These are phyloP conservation scores for Poecilia latipinna DNA, from an alignment of 2,113 vertebrate genomes.

Conservation along the genomic window DNA sequence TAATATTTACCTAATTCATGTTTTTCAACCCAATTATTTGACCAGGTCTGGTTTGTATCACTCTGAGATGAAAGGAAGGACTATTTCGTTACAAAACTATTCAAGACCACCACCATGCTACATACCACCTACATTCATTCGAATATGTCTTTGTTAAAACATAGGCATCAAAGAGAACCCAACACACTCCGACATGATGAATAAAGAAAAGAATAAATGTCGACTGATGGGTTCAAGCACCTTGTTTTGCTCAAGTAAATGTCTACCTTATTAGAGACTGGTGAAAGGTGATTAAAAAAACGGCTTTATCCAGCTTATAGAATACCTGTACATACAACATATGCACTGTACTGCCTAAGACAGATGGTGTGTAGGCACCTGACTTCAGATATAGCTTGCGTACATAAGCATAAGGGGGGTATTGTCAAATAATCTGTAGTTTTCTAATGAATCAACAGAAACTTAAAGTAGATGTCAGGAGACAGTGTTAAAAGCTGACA, in stretches of 20 bases:
- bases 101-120: constrained; percentile 38
- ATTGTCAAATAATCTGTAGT: constrained; percentile 36
- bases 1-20: constrained; percentile 62
- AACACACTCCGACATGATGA: constrained; percentile 17
- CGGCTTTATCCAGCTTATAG: not conserved
- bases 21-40: constrained; percentile 62
- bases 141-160: constrained; percentile 28
- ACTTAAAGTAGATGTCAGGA: constrained; percentile 27
- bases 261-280: constrained; percentile 23
- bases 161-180: constrained; percentile 1
- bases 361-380: constrained; percentile 19
- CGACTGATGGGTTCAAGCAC: constrained; percentile 28
- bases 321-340: constrained; percentile 3
- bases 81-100: constrained; percentile 35
- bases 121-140: constrained; percentile 23
- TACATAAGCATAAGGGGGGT: constrained; percentile 18
- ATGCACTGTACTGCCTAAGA: constrained; percentile 6
- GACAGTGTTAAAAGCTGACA: constrained; percentile 22
- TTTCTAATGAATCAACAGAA: constrained; percentile 52
- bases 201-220: constrained; percentile 5
- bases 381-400: constrained; percentile 12
- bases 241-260: constrained; percentile 26
- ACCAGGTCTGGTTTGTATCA: constrained; percentile 50
- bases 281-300: constrained; percentile 30
- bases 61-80: constrained; percentile 1